A percentile compares a stretch with the other conserved stretches of the same genome.
Conservation (phyloP, 2,113 vertebrate species). For the Poecilia latipinna region DNA sequence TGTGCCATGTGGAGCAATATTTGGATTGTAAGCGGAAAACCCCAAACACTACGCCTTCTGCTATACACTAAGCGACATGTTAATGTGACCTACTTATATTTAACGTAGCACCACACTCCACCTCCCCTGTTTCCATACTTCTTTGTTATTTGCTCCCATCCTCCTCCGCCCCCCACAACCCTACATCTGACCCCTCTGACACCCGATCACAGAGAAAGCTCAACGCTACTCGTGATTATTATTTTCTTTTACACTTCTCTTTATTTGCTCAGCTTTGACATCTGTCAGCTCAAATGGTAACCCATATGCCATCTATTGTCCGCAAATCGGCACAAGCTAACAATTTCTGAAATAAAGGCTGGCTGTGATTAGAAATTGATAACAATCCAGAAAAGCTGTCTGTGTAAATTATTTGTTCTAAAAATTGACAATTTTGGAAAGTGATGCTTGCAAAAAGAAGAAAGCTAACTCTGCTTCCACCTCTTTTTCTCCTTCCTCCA, state of each 20-base stretch:
- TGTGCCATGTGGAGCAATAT: not conserved
- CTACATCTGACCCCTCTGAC: conserved; percentile 52
- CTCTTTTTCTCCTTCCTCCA: conserved; percentile 21
- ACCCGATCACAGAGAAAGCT: conserved; percentile 37
- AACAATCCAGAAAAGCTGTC: conserved; percentile 16
- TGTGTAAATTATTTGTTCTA: conserved; percentile 1
- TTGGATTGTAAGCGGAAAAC: conserved; percentile 35
- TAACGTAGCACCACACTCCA: conserved; percentile 20
- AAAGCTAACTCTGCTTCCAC: conserved; percentile 31
- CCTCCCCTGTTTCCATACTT: conserved; percentile 22
- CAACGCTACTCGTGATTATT: conserved; percentile 72
- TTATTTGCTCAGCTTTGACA: conserved; percentile 65
- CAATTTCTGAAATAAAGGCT: conserved; percentile 22
- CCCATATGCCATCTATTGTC: conserved; percentile 77
- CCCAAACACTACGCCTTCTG: conserved; percentile 26
- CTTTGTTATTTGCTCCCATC: conserved; percentile 26
- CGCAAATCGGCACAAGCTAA: conserved; percentile 45
- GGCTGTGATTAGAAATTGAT: conserved; percentile 55
- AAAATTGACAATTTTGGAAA: not conserved
- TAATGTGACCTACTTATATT: conserved; percentile 52
- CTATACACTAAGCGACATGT: conserved; percentile 17
- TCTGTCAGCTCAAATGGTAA: conserved; percentile 66
- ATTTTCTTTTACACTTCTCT: conserved; percentile 44
- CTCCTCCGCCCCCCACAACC: not conserved
- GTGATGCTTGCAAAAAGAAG: not conserved